phyloP scores from a whole-genome alignment of 2,113 vertebrate genomes.

The Oriolus oriolus region DNA sequence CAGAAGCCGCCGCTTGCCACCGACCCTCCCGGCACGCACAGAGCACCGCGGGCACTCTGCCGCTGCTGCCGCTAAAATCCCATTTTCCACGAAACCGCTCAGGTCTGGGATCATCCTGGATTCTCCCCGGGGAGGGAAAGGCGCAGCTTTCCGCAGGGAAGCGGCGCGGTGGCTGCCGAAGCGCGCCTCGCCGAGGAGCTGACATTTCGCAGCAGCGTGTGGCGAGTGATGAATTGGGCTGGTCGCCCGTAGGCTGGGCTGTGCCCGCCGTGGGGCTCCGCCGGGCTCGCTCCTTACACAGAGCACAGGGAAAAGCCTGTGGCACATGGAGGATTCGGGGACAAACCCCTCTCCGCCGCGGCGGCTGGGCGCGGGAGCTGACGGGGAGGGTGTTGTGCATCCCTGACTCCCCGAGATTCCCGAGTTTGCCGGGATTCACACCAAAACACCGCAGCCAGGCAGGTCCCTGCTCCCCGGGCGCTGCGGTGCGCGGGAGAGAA shows the following conservation, averaged over 20 bases:
- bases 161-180: neutral
- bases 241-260: neutral
- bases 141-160: neutral
- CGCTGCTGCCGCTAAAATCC: neutral
- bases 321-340: neutral
- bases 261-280: neutral
- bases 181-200: neutral
- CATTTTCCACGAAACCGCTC: accelerated
- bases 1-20: neutral
- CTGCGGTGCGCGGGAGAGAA: neutral
- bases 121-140: neutral
- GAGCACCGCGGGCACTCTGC: accelerated
- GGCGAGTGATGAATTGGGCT: neutral
- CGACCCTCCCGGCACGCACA: accelerated
- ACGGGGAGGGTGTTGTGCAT: accelerated
- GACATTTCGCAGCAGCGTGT: neutral
- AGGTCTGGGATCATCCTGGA: neutral
- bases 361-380: too few relatives aligned
- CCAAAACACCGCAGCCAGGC: neutral
- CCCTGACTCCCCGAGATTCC: neutral
- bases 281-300: neutral
- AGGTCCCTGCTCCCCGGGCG: neutral
- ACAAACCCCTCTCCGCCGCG: accelerated
- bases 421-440: accelerated
- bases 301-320: neutral